A percentile compares a stretch with the other conserved stretches of the same genome.
phyloP scores from a whole-genome alignment of 1,140 invertebrate species.

The Riptortus pedestris region DNA sequence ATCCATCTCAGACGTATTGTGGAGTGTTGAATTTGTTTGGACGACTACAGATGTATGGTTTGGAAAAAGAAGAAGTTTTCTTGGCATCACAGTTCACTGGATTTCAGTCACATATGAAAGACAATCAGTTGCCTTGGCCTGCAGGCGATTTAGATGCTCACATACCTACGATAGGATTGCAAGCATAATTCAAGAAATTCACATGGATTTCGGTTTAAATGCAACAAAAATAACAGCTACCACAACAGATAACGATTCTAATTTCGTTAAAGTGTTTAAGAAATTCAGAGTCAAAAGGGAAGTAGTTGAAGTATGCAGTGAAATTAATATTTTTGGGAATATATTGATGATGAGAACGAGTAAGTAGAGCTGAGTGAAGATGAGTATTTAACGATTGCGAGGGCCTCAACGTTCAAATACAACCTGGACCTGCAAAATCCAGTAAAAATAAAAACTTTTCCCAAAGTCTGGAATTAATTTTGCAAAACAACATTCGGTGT shows the following conservation, averaged over 20 bases:
- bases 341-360: no score
- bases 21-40: background rate
- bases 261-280: background rate
- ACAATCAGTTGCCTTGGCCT: no score
- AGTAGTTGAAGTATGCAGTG: no score
- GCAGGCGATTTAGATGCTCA: background rate
- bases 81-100: background rate
- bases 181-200: background rate
- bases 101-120: background rate
- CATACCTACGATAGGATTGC: no score
- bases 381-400: no score
- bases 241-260: background rate
- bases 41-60: background rate
- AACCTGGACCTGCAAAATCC: no score
- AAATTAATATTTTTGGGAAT: background rate
- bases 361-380: no score
- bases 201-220: background rate
- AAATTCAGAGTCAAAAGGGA: no score
- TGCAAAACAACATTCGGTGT: no score
- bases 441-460: no score
- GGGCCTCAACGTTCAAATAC: background rate
- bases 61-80: slow-evolving; percentile 8
- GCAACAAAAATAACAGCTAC: background rate
- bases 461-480: no score
- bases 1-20: background rate